These are phyloP conservation scores for Melanotaenia trifasciata DNA, from an alignment of 2,797 vertebrate species.

Conservation along the genomic window DNA sequence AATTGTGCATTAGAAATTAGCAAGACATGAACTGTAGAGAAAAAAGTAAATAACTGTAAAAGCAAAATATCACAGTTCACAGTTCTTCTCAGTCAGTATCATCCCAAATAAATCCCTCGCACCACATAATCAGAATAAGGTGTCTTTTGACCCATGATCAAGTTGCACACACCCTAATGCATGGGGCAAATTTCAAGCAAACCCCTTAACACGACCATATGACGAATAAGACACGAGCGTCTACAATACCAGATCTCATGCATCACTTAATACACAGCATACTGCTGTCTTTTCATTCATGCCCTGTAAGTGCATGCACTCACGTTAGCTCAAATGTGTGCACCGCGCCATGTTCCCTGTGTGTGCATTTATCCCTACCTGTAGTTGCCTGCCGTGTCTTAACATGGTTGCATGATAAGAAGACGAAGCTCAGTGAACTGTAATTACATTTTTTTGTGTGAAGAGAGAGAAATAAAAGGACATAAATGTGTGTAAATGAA, in stretches of 20 bases:
- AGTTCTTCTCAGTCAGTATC: neutral
- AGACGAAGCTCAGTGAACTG: conserved; percentile 43
- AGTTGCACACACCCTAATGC: too few species aligned
- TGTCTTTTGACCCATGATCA: neutral
- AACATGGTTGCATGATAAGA: conserved; percentile 26
- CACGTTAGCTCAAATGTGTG: conserved; percentile 6
- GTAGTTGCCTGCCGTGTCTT: conserved; percentile 20
- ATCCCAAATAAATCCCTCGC: neutral
- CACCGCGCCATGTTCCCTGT: neutral
- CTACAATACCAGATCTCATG: conserved; percentile 4
- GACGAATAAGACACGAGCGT: neutral
- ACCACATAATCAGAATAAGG: neutral
- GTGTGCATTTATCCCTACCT: neutral
- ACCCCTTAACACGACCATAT: too few species aligned
- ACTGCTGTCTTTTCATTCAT: conserved; percentile 12
- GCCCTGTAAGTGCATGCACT: conserved; percentile 13
- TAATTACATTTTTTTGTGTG: conserved; percentile 15
- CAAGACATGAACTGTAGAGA: neutral
- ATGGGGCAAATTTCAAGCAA: neutral
- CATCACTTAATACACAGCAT: conserved; percentile 20
- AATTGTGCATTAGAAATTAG: conserved; percentile 1
- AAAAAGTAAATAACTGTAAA: neutral
- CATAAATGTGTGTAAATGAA: neutral
- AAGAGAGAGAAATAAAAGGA: neutral
- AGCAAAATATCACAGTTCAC: neutral